Base-by-base conservation (phyloP, 1,140 invertebrate species). In the Anoplophora glabripennis region DNA sequence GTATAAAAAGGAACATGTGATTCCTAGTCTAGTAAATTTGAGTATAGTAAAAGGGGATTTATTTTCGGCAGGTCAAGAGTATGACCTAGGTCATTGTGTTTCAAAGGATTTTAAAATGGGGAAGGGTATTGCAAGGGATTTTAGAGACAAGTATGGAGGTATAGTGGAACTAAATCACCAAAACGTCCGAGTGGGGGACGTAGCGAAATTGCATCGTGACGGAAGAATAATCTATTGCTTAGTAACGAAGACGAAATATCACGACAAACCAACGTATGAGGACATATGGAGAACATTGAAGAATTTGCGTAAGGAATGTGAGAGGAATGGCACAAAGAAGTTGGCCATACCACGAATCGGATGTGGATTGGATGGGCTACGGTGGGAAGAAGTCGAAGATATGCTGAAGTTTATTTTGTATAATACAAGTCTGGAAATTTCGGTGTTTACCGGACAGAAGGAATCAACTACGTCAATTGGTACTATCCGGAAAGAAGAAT, bases 91-190 rank as follows among this genome's bases (percentile, higher is more conserved):
- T 11, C 44, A 45, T 17, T 45, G 44, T 3, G 44, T 45, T 18
- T 45, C 44, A 15, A 15, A 45, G 21, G 44, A 45, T 17, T 45
- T 45, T 17, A 21, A 15, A 11, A 45, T 45, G n/a, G 44, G 44
- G 17, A 12, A 45, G 21, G 44, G 44, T 15, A 45, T 45, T 17
- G 44, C 44, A 15, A 11, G 5, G 17, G 15, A 18, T 5, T 45
- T 45, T 15, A 45, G 10, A 18, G 12, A 45, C 10, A 18, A 1
- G 10, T 45, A 18, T 18, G 44, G 44, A 14, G 15, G 15, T 10
- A 15, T 45, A 3, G 21, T 10, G 15, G 15, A 11, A 11, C 14
- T 45, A 18, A 12, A 10, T 11, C 15, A 45, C 14, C 44, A 45
- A 15, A 45, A 45, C 10, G 21, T 18, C 10, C 15, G 15, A 21